Conservation (phyloP, 2,797 vertebrate species). For the Macropus fuliginosus region DNA sequence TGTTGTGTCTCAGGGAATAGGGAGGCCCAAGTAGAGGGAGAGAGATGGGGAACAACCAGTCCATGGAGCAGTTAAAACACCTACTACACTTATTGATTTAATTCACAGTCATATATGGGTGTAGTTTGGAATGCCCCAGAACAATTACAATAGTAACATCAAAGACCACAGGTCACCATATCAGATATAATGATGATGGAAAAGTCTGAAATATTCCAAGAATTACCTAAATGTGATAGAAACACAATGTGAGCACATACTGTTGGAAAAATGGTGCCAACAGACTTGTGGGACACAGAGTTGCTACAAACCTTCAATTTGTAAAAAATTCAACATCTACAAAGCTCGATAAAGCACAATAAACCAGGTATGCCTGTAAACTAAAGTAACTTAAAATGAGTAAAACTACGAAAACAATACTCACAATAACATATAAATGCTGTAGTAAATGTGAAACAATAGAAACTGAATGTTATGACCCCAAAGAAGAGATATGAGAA, state of each 20-base stretch:
- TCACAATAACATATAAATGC: not conserved
- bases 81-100: not conserved
- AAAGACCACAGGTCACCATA: not conserved
- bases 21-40: not conserved
- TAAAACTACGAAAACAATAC: not conserved
- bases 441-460: not conserved
- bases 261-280: not conserved
- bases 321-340: not conserved
- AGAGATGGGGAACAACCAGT: not conserved
- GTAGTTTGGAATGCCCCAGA: not conserved
- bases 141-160: not conserved
- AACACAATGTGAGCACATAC: not conserved
- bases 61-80: not conserved
- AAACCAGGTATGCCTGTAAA: not conserved
- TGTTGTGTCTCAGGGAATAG: not conserved
- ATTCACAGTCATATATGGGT: not conserved
- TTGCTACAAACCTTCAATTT: not conserved
- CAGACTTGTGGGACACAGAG: not conserved
- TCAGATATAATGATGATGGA: not conserved
- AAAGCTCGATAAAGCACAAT: not conserved
- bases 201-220: not conserved
- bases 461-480: not conserved
- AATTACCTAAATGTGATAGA: not conserved
- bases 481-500: not conserved
- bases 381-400: not conserved